Evolutionary conservation across 2,113 vertebrate species (phyloP), one percentile per base, ranked within the genome.

Genomic region (Onychorhynchus coronatus): DNA sequence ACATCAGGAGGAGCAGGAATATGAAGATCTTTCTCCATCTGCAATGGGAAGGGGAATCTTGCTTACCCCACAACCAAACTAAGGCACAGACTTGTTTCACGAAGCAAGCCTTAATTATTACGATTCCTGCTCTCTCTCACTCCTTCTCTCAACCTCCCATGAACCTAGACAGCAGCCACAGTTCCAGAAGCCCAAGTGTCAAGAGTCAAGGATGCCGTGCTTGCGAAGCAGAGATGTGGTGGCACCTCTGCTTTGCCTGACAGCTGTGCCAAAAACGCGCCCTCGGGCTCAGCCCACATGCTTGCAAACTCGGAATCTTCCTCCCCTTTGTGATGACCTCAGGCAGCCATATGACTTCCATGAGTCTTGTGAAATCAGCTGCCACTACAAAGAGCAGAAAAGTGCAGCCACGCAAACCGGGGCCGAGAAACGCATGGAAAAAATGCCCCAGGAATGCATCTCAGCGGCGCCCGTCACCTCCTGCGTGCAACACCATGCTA

Each of bases 401-500:
- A 85, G 66, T n/a, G 20, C 72, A 84, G 52, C 21, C 5, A 8
- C 14, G 33, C 0, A 1, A 81, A 72, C 7, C 0, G 0, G 55
- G 73, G 41, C 30, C n/a, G 59, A 77, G 76, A 79, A 93, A 87
- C 1, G 8, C 4, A 1, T 59, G 35, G 22, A 31, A 68, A 30
- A 61, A 71, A 77, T 2, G 30, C 46, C 31, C 21, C 0, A 6
- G 4, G 72, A 70, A 20, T 14, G 31, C 3, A 80, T 41, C 31
- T 37, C n/a, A 62, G 85, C 47, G 68, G 78, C 0, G 0, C 35
- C 20, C 4, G 1, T 59, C 56, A 56, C 31, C 37, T 84, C 77
- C 67, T 65, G 52, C n/a, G 27, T 8, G 4, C 46, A 56, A 80
- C 37, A 71, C 24, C 58, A 17, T 4, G 11, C 46, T 20, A 62